A percentile compares a stretch with the other conserved stretches of the same genome.
Evolutionary conservation across 2,888 invertebrate genomes (phyloP).

Genomic region (Cryptus viduatorius): DNA sequence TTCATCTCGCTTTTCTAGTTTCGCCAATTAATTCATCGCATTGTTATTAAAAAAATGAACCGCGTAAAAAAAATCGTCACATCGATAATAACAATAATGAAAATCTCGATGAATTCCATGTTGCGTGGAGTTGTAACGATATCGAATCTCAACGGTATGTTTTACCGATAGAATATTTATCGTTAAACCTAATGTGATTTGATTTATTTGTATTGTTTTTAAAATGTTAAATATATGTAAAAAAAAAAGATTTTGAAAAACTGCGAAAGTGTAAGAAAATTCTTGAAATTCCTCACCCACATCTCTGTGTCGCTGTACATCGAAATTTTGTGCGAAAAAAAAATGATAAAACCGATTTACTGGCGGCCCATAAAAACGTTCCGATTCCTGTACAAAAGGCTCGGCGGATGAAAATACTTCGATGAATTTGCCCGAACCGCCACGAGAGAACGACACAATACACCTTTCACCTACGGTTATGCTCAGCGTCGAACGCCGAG

Average conservation of each 20-base stretch:
- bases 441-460: constrained; percentile 65
- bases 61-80: background rate
- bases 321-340: background rate
- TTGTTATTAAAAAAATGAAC: constrained; percentile 11
- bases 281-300: background rate
- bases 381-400: constrained; percentile 23
- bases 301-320: background rate
- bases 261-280: background rate
- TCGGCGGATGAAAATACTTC: constrained; percentile 33
- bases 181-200: background rate
- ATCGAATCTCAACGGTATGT: too few species aligned
- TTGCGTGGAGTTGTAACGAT: too few species aligned
- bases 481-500: background rate
- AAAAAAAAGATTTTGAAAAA: background rate
- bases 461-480: constrained; percentile 45
- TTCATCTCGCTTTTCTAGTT: constrained; percentile 7
- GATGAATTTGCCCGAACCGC: constrained; percentile 56
- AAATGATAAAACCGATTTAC: constrained; percentile 45
- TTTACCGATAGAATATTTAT: background rate
- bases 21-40: constrained; percentile 6
- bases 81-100: background rate
- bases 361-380: constrained; percentile 51
- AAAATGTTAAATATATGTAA: background rate
- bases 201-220: background rate
- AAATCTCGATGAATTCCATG: too few species aligned